These are phyloP conservation scores for Apocheima hispidaria DNA, from an alignment of 2,888 invertebrate genomes.

Conservation along the genomic window DNA sequence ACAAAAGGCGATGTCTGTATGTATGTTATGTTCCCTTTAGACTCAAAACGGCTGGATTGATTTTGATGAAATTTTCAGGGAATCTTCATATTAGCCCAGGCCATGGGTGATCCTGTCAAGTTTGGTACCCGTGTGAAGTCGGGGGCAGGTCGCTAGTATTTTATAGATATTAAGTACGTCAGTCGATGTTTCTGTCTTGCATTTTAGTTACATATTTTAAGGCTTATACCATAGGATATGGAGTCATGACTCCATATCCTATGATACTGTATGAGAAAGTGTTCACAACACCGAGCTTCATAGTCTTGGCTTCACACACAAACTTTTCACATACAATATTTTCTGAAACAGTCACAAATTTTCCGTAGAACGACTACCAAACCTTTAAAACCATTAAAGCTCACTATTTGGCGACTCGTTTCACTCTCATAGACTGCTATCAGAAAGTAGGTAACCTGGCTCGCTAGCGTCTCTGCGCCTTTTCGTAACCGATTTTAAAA, in stretches of 20 bases:
- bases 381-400: conserved; percentile 10
- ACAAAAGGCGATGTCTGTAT: too few relatives aligned
- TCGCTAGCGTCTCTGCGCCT: conserved; percentile 1
- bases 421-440: not conserved
- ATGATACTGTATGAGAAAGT: conserved; percentile 10
- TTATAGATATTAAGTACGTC: not conserved
- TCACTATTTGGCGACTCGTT: conserved; percentile 8
- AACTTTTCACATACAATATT: not conserved
- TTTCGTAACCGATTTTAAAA: conserved; percentile 5
- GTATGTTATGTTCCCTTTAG: too few relatives aligned
- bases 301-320: not conserved
- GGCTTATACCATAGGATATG: too few relatives aligned
- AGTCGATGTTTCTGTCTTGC: conserved; percentile 1
- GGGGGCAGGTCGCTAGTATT: too few relatives aligned
- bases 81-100: too few relatives aligned
- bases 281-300: not conserved
- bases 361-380: conserved; percentile 1
- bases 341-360: not conserved
- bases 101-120: too few relatives aligned
- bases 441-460: not conserved
- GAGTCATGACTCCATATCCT: conserved; percentile 9
- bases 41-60: too few relatives aligned
- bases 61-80: too few relatives aligned
- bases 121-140: too few relatives aligned
- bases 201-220: conserved; percentile 9